Evolutionary conservation across 2,113 vertebrate species (phyloP).

Genomic region (Columba janthina): DNA sequence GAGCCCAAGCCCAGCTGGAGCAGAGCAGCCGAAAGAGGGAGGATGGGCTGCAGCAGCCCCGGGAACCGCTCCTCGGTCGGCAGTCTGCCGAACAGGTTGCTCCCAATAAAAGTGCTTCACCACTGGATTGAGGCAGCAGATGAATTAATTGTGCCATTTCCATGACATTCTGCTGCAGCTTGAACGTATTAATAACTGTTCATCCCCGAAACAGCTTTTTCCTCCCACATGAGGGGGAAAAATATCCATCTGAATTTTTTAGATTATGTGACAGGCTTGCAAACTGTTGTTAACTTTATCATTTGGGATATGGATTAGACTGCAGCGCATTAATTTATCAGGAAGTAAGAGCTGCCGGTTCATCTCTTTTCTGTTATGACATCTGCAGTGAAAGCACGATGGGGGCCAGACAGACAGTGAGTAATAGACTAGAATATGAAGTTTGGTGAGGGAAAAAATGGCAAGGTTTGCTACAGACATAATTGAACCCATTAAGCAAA

Average conservation of each 20-base stretch:
- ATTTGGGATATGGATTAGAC: slow-evolving; percentile 56
- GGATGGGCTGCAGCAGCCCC: neutral
- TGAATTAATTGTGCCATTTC: slow-evolving; percentile 64
- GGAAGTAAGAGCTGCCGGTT: slow-evolving; percentile 50
- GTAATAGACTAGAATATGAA: slow-evolving; percentile 64
- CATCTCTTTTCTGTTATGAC: slow-evolving; percentile 59
- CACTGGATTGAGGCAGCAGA: neutral
- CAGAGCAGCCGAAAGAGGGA: neutral
- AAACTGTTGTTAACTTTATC: slow-evolving; percentile 65
- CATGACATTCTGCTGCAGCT: slow-evolving; percentile 49
- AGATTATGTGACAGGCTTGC: slow-evolving; percentile 60
- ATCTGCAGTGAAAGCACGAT: slow-evolving; percentile 58
- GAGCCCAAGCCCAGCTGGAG: slow-evolving; percentile 55
- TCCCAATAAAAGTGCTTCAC: slow-evolving; percentile 33
- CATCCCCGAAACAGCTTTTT: slow-evolving; percentile 41
- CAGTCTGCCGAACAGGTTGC: neutral
- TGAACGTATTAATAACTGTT: slow-evolving; percentile 47
- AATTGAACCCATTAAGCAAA: slow-evolving; percentile 69
- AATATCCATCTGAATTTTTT: slow-evolving; percentile 62
- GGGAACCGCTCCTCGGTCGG: neutral
- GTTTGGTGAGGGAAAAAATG: slow-evolving; percentile 34
- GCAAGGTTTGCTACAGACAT: slow-evolving; percentile 51
- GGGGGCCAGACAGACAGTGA: slow-evolving; percentile 56
- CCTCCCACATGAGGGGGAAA: slow-evolving; percentile 20
- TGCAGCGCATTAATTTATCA: slow-evolving; percentile 50